Percentiles rank a stretch among this genome's conserved stretches.
Evolutionary conservation across 1,140 invertebrate species (phyloP).

Genomic region (Metaphire vulgaris): DNA sequence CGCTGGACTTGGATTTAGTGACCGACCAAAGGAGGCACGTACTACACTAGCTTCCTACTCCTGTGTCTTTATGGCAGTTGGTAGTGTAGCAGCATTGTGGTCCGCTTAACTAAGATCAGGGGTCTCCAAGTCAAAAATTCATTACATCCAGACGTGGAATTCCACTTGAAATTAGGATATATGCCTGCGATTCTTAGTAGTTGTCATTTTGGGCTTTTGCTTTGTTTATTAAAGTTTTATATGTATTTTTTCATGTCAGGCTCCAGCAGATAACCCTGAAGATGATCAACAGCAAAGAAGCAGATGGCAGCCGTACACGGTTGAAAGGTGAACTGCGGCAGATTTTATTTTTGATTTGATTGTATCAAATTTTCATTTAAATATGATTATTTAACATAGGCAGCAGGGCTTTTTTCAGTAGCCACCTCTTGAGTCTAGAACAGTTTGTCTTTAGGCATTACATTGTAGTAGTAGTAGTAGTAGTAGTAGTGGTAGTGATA

Average conservation of each 20-base stretch:
- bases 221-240: too few species aligned
- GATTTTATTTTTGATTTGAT: neutral
- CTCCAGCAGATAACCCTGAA: constrained; percentile 22
- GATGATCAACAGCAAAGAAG: neutral
- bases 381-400: neutral
- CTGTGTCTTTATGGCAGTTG: neutral
- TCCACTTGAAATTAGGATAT: constrained; percentile 9
- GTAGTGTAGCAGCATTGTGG: neutral
- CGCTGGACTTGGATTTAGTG: constrained; percentile 51
- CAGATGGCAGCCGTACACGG: constrained; percentile 37
- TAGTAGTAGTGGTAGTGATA: neutral
- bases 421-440: too few species aligned
- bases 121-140: neutral
- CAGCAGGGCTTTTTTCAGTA: too few species aligned
- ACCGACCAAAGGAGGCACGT: constrained; percentile 40
- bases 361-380: neutral
- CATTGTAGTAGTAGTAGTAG: neutral
- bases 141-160: neutral
- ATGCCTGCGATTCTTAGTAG: neutral
- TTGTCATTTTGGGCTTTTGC: neutral
- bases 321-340: constrained; percentile 39
- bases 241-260: too few species aligned
- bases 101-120: neutral
- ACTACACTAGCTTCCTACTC: neutral
- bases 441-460: neutral